A percentile compares a stretch with the other conserved stretches of the same genome.
Evolutionary conservation across 1,140 invertebrate species (phyloP).

Genomic region (Pollicipes pollicipes): DNA sequence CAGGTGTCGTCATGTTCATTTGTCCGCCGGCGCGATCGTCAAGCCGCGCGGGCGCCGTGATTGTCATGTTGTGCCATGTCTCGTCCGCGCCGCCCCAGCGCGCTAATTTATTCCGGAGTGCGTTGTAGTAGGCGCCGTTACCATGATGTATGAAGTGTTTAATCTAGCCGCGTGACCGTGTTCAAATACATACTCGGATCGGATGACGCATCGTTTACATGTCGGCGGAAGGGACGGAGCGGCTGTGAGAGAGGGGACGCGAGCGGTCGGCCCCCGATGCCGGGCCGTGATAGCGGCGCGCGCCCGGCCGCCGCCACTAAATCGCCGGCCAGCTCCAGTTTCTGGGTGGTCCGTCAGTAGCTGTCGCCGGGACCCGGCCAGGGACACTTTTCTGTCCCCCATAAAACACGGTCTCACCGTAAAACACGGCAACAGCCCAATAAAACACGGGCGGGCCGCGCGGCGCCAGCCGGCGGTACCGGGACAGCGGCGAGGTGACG

Average conservation of each 20-base stretch:
- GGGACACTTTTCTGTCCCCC: not conserved
- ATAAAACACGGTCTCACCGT: not conserved
- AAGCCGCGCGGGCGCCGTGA: too few relatives aligned
- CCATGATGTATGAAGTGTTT: too few relatives aligned
- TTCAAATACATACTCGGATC: not conserved
- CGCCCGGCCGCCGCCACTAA: too few relatives aligned
- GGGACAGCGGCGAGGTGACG: too few relatives aligned
- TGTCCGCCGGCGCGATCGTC: not conserved
- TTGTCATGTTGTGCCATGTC: too few relatives aligned
- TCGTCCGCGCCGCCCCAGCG: too few relatives aligned
- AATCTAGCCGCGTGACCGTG: too few relatives aligned
- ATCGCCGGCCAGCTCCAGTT: not conserved
- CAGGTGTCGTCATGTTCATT: not conserved
- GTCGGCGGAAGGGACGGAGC: not conserved
- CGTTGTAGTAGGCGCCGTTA: not conserved
- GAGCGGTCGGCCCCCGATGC: too few relatives aligned
- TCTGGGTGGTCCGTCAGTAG: not conserved
- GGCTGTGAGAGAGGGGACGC: not conserved
- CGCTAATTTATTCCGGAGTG: not conserved
- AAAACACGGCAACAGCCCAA: slow-evolving; percentile 1
- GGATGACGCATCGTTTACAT: not conserved
- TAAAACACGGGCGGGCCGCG: not conserved
- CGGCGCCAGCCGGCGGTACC: too few relatives aligned
- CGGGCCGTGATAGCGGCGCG: too few relatives aligned
- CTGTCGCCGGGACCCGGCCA: not conserved